Conservation (phyloP, 2,888 invertebrate species). For the Ormyrus labotus region DNA sequence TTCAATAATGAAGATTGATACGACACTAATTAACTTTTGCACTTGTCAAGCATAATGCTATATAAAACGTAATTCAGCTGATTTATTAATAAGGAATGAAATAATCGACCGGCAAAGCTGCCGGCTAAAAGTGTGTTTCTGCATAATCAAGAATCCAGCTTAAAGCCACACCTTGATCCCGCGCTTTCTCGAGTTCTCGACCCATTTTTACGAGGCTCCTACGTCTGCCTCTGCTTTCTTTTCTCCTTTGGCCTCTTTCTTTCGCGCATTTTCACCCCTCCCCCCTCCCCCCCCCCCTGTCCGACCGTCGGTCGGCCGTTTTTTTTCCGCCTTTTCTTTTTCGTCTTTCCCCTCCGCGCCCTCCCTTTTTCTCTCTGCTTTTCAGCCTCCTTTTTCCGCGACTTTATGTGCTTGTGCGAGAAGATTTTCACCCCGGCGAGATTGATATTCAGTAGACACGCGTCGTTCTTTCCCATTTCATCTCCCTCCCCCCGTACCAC, state of each 20-base stretch:
- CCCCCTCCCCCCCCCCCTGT: neutral
- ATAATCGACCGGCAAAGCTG: too few relatives aligned
- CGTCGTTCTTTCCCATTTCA: neutral
- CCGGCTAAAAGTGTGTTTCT: neutral
- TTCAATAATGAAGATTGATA: too few relatives aligned
- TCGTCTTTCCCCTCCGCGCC: neutral
- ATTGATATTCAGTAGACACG: constrained; percentile 11
- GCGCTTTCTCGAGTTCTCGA: constrained; percentile 14
- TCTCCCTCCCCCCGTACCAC: neutral
- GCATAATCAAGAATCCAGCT: neutral
- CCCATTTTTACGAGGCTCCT: constrained; percentile 9
- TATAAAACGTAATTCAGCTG: too few relatives aligned
- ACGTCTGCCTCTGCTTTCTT: neutral
- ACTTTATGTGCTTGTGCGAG: neutral
- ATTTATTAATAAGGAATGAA: too few relatives aligned
- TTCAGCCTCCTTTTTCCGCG: neutral
- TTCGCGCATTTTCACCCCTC: neutral
- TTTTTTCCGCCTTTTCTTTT: neutral
- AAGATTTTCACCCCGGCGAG: neutral
- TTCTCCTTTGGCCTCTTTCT: too few relatives aligned
- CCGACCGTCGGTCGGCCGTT: neutral
- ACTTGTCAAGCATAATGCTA: too few relatives aligned
- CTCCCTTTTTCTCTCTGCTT: neutral
- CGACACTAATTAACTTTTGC: too few relatives aligned
- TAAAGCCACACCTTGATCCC: constrained; percentile 15